phyloP scores from a whole-genome alignment of 2,113 vertebrate genomes.

The Zootoca vivipara region DNA sequence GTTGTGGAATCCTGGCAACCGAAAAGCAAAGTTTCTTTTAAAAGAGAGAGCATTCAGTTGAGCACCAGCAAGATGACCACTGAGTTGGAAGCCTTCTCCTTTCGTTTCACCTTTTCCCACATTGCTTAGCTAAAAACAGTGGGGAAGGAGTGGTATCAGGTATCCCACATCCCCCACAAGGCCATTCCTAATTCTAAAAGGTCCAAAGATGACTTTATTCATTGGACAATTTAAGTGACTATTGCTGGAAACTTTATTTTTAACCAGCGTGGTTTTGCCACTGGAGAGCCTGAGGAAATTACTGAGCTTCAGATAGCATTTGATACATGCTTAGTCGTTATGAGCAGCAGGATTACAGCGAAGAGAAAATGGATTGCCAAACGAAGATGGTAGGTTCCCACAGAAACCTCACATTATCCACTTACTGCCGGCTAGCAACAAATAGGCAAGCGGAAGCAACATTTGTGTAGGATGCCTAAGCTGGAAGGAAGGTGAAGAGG shows the following conservation, averaged over 20 bases:
- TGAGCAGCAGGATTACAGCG: background rate
- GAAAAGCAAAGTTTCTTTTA: background rate
- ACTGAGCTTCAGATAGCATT: background rate
- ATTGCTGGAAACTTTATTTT: background rate
- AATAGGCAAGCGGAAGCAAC: background rate
- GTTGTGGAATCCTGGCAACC: background rate
- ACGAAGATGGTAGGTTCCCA: background rate
- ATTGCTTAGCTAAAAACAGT: too few species aligned
- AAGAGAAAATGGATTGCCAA: background rate
- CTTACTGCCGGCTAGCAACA: background rate
- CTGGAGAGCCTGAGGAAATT: background rate
- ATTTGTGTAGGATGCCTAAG: background rate
- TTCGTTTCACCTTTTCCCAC: background rate
- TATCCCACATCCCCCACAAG: background rate
- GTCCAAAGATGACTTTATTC: background rate
- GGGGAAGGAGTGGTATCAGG: background rate
- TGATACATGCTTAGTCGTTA: background rate
- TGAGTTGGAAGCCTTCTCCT: background rate
- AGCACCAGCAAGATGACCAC: background rate
- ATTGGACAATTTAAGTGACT: background rate
- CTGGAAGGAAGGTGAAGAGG: background rate
- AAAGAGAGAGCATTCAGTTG: background rate
- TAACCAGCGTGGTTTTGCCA: background rate
- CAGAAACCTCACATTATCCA: background rate
- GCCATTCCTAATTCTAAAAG: background rate